Base-by-base conservation (phyloP, 2,888 invertebrate genomes). In the Agriopis aurantiaria region DNA sequence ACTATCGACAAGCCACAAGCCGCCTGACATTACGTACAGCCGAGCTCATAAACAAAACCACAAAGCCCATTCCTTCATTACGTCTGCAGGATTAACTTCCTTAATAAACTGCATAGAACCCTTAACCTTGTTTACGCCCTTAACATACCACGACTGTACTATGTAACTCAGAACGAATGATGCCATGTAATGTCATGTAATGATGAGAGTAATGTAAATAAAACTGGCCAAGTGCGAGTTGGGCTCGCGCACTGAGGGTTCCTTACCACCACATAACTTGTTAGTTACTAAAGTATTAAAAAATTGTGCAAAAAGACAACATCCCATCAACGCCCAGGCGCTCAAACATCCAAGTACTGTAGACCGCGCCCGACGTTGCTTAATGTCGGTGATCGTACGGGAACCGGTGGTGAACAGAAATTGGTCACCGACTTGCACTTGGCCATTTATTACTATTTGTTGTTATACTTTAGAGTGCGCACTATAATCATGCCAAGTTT, bases 311-410 rank as follows among this genome's bases (percentile, higher is more conserved):
- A 23, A 23, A 23, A 23, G 17, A 23, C 17, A 23, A 23, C 17
- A 23, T 23, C 17, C 17, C 17, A 23, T 23, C 17, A 23, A 23
- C 17, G 17, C 87, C 88, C 88, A 88, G 86, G 88, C 88, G 88
- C 89, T 89, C 89, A 89, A 88, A 89, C 89, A 90, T 90, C 88
- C 88, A 91, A 89, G 89, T 89, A 90, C 89, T 89, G n/a, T n/a
- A n/a, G 88, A 90, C 86, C 86, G 80, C 88, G 89, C 88, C 89
- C 89, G 87, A 89, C 84, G 89, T 87, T 89, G 89, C 87, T 89
- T 90, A 87, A 88, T 88, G 88, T 88, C 89, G 88, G 89, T 60
- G 60, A 60, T 60, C 60, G 49, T 48, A 49, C 60, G 60, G 49
- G 60, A 60, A 60, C 58, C 58, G 58, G 58, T 58, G 58, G 17